Evolutionary conservation across 2,888 invertebrate species (phyloP), one percentile per base, ranked within the genome.

Genomic region (Odontothrips loti): DNA sequence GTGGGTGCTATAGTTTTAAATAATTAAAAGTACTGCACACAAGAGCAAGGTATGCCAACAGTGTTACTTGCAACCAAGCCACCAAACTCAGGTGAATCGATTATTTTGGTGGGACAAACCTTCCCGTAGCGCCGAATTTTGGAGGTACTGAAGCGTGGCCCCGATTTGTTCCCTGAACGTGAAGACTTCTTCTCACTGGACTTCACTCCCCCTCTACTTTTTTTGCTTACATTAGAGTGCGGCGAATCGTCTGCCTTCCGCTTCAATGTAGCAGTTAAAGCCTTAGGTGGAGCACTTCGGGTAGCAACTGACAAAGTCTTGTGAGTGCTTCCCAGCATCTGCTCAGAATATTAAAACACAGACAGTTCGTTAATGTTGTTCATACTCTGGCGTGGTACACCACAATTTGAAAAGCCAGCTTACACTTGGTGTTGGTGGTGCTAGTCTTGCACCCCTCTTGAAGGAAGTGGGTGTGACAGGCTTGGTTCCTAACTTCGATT

Each of bases 111-210:
- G 68, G 68, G 68, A 75, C 68, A 75, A 75, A 75, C 68, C 68
- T 75, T 75, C 68, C 68, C 68, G 68, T 75, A 75, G 68, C 68
- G 68, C 68, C 68, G 68, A 75, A 75, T 75, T 75, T 75, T 75
- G 27, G 68, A 75, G 12, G 68, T 75, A 75, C 68, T 75, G 68
- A 27, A 75, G 68, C 68, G 68, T 8, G 68, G 68, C 8, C 68
- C 68, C 27, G 68, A 75, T 27, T 75, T 75, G 68, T 75, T 75
- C 12, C 68, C 68, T 27, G 68, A 75, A 27, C 68, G 68, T 75
- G 58, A 58, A 58, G 58, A 17, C 58, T 75, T 75, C 68, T 75
- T 75, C 68, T 75, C 68, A 75, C 68, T 75, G 23, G 68, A 75
- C 9, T 75, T 75, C 68, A 12, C 6, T 75, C 68, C 68, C 68